Percentiles rank a stretch among this genome's conserved stretches.
phyloP scores from a whole-genome alignment of 2,888 invertebrate genomes.

The Neoitamus cyanurus region DNA sequence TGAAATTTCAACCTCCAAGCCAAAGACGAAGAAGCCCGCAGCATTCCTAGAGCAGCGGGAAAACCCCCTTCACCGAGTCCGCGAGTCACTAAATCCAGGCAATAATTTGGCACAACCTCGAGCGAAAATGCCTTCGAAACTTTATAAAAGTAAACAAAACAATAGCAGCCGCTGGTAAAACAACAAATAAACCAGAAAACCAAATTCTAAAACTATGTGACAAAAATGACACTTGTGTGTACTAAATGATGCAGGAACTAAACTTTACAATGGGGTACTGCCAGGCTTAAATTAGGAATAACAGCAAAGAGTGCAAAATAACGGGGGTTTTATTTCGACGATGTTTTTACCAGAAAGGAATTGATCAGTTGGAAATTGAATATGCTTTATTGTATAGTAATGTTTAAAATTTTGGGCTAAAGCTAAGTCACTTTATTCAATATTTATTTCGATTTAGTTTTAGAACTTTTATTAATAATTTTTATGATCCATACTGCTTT shows the following conservation, averaged over 20 bases:
- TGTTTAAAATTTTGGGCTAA: too few species aligned
- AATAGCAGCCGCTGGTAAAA: neutral
- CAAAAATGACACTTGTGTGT: slow-evolving; percentile 2
- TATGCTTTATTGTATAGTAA: too few species aligned
- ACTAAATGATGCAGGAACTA: neutral
- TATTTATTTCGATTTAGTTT: too few species aligned
- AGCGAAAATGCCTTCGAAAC: neutral
- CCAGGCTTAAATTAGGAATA: neutral
- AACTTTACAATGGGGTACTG: neutral
- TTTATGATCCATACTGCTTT: too few species aligned
- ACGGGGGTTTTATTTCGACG: neutral
- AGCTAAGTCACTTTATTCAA: too few species aligned
- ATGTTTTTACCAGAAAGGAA: too few species aligned
- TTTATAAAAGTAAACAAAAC: neutral
- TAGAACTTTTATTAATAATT: too few species aligned
- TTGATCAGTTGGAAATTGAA: too few species aligned
- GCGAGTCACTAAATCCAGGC: neutral
- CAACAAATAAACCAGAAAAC: neutral
- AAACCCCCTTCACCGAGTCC: neutral
- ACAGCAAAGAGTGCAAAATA: neutral
- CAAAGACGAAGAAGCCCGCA: slow-evolving; percentile 1
- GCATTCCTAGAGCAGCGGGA: neutral
- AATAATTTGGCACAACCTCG: neutral
- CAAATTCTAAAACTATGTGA: slow-evolving; percentile 32
- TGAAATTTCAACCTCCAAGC: slow-evolving; percentile 9